A percentile compares a stretch with the other conserved stretches of the same genome.
Conservation (phyloP, 2,888 invertebrate species). For the Ennomos fuscantarius region DNA sequence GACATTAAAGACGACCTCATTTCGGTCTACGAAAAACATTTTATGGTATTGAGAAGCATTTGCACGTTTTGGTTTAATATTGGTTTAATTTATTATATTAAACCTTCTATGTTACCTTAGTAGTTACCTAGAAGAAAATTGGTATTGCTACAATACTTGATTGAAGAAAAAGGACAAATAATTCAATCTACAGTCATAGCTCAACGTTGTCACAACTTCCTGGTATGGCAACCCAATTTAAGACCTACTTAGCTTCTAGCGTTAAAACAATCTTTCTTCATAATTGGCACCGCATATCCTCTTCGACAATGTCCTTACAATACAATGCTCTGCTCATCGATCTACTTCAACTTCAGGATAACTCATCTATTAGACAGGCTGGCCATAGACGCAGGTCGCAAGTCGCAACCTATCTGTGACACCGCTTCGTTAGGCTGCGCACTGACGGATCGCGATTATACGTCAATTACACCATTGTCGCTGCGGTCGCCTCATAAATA, state of each 20-base stretch:
- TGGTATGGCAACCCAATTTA: too few relatives aligned
- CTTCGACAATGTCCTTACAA: slow-evolving; percentile 8
- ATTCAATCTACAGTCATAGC: too few relatives aligned
- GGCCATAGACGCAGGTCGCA: slow-evolving; percentile 11
- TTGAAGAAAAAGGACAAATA: too few relatives aligned
- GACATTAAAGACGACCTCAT: slow-evolving; percentile 29
- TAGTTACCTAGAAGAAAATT: too few relatives aligned
- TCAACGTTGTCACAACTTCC: too few relatives aligned
- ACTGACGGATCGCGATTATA: slow-evolving; percentile 67
- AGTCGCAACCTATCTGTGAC: slow-evolving; percentile 43
- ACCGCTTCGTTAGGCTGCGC: slow-evolving; percentile 61
- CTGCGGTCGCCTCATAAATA: slow-evolving; percentile 66
- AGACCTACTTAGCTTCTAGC: too few relatives aligned
- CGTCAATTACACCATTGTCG: slow-evolving; percentile 80
- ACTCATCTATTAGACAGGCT: slow-evolving; percentile 30
- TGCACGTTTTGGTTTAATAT: too few relatives aligned
- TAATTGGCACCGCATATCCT: slow-evolving; percentile 5
- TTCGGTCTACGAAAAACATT: slow-evolving; percentile 5
- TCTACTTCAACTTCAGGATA: slow-evolving; percentile 32
- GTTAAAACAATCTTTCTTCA: background rate
- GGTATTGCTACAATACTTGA: too few relatives aligned
- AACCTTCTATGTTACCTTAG: too few relatives aligned
- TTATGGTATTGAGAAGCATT: background rate
- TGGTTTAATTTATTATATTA: too few relatives aligned
- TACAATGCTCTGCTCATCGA: slow-evolving; percentile 36